phyloP scores from a whole-genome alignment of 2,113 vertebrate genomes.

The Eclectus roratus region DNA sequence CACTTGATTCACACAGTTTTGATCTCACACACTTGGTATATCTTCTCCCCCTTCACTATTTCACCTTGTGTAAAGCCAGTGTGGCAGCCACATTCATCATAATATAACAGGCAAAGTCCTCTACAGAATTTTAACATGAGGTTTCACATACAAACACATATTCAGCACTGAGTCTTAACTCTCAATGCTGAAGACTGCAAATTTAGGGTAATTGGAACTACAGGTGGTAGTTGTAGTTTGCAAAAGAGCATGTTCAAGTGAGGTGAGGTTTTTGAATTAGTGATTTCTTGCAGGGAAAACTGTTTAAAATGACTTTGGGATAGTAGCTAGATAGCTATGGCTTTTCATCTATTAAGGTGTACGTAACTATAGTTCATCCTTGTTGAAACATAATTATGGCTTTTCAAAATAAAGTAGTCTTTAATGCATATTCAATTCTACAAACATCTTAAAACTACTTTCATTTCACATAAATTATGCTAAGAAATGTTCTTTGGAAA shows the following conservation, averaged over 20 bases:
- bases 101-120: not conserved
- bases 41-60: not conserved
- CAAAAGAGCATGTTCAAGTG: not conserved
- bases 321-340: not conserved
- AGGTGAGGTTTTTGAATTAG: not conserved
- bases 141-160: not conserved
- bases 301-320: not conserved
- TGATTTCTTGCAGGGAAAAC: not conserved
- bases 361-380: not conserved
- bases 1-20: too few species aligned
- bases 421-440: not conserved
- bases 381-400: not conserved
- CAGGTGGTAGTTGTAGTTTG: not conserved
- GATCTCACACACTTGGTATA: too few species aligned
- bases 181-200: not conserved
- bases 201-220: not conserved
- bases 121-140: rapidly evolving
- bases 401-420: not conserved
- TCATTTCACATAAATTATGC: not conserved
- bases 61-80: not conserved
- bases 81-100: not conserved
- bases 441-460: not conserved
- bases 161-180: not conserved
- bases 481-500: not conserved
- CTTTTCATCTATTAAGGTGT: not conserved